Evolutionary conservation across 2,888 invertebrate genomes (phyloP).

Genomic region (Orthonevra nobilis): DNA sequence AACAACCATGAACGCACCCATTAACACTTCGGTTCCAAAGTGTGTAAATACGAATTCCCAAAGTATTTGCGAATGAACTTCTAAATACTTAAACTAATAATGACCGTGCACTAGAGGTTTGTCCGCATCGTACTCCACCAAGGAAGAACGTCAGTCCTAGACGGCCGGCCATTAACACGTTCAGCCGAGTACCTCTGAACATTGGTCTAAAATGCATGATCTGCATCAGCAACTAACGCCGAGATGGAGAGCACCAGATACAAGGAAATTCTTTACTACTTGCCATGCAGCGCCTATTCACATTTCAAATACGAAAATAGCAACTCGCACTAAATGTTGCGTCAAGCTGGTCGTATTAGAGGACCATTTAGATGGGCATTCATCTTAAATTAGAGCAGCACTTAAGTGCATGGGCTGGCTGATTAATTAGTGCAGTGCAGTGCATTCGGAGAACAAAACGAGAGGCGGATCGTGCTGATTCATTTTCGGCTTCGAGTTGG

Average conservation of each 20-base stretch:
- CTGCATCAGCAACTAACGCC: slow-evolving; percentile 61
- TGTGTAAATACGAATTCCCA: slow-evolving; percentile 49
- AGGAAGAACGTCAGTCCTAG: no score
- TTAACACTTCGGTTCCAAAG: slow-evolving; percentile 46
- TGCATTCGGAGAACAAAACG: slow-evolving; percentile 16
- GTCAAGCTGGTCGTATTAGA: slow-evolving; percentile 22
- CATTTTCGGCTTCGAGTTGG: slow-evolving; percentile 27
- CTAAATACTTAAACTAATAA: slow-evolving; percentile 57
- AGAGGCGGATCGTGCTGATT: slow-evolving; percentile 44
- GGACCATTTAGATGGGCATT: slow-evolving; percentile 45
- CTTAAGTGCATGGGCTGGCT: slow-evolving; percentile 62
- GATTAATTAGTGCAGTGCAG: slow-evolving; percentile 60
- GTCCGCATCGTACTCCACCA: no score
- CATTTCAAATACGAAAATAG: slow-evolving; percentile 40
- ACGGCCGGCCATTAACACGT: no score
- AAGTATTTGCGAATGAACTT: slow-evolving; percentile 37
- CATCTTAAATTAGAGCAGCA: slow-evolving; percentile 64
- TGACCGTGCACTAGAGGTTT: no score
- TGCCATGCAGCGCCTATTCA: slow-evolving; percentile 6
- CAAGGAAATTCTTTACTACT: slow-evolving; percentile 6
- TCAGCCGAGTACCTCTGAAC: slow-evolving; percentile 7
- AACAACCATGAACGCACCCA: slow-evolving; percentile 61
- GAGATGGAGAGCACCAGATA: slow-evolving; percentile 22
- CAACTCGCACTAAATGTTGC: slow-evolving; percentile 23
- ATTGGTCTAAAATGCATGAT: slow-evolving; percentile 52